Conservation (phyloP, 2,113 vertebrate genomes). For the Oryzias celebensis region DNA sequence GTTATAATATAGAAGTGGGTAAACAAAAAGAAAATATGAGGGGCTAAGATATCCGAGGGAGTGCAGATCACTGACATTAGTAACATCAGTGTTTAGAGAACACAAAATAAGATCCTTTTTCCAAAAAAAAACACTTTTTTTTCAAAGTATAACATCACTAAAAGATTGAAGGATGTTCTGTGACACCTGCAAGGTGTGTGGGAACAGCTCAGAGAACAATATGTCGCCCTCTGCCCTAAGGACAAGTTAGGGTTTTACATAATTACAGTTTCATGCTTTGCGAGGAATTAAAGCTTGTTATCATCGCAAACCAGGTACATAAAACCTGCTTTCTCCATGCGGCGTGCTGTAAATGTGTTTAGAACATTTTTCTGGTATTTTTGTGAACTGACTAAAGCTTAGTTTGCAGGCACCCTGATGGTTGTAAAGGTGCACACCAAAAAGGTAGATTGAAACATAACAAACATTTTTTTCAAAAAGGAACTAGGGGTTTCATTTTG, state of each 20-base stretch:
- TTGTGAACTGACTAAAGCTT: slow-evolving; percentile 3
- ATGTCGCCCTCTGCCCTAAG: slow-evolving; percentile 12
- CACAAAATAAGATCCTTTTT: slow-evolving; percentile 53
- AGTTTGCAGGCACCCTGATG: neutral
- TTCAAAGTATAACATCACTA: slow-evolving; percentile 22
- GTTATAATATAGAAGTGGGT: slow-evolving; percentile 31
- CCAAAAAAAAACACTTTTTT: slow-evolving; percentile 38
- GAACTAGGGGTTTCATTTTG: no score
- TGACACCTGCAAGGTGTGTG: slow-evolving; percentile 15
- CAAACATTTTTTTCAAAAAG: neutral
- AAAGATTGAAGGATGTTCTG: slow-evolving; percentile 11
- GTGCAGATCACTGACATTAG: slow-evolving; percentile 39
- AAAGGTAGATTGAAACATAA: neutral
- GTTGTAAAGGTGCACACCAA: neutral
- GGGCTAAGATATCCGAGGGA: slow-evolving; percentile 31
- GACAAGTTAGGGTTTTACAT: neutral
- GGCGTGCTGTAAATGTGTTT: neutral
- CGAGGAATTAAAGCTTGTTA: slow-evolving; percentile 9
- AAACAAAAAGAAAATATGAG: slow-evolving; percentile 18
- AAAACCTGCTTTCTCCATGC: neutral
- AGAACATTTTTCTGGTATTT: neutral
- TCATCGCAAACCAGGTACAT: slow-evolving; percentile 1
- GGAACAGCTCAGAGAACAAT: slow-evolving; percentile 4
- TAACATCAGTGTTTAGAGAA: slow-evolving; percentile 37
- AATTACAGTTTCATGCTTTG: slow-evolving; percentile 12